phyloP scores from a whole-genome alignment of 2,888 invertebrate species.

The Tanypteryx hageni region DNA sequence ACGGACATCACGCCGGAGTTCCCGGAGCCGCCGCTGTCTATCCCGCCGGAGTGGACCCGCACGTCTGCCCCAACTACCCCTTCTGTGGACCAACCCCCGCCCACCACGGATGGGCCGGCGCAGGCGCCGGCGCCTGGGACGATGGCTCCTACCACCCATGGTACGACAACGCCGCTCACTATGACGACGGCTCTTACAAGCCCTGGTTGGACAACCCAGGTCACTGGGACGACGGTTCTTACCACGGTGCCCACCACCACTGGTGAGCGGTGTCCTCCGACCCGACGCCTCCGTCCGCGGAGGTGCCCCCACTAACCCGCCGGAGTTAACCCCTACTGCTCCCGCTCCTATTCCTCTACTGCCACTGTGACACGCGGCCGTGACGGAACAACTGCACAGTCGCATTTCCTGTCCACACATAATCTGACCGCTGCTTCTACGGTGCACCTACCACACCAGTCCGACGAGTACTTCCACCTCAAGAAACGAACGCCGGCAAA shows the following conservation, averaged over 20 bases:
- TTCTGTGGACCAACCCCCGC: slow-evolving; percentile 58
- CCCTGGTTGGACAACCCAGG: not conserved
- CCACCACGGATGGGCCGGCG: not conserved
- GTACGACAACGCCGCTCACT: not conserved
- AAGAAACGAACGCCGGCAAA: not conserved
- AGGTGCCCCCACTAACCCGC: not conserved
- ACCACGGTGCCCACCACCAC: slow-evolving; percentile 11
- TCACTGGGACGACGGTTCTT: not conserved
- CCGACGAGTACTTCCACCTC: not conserved
- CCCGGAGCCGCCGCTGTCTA: slow-evolving; percentile 46
- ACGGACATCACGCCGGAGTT: slow-evolving; percentile 33
- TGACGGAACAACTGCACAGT: not conserved
- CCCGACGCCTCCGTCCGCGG: not conserved
- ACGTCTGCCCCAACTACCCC: slow-evolving; percentile 60
- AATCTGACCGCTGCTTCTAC: not conserved
- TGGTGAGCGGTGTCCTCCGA: not conserved
- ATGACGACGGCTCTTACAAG: slow-evolving; percentile 17
- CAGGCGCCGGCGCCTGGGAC: not conserved
- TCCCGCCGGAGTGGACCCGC: slow-evolving; percentile 53
- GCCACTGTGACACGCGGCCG: not conserved
- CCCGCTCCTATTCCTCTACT: slow-evolving; percentile 7
- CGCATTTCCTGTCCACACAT: not conserved
- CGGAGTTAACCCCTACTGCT: not conserved
- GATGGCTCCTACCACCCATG: slow-evolving; percentile 2
- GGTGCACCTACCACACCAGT: not conserved